A percentile compares a stretch with the other conserved stretches of the same genome.
These are phyloP conservation scores for Hystrix brachyura DNA, from an alignment of 2,113 vertebrate genomes.

Conservation along the genomic window DNA sequence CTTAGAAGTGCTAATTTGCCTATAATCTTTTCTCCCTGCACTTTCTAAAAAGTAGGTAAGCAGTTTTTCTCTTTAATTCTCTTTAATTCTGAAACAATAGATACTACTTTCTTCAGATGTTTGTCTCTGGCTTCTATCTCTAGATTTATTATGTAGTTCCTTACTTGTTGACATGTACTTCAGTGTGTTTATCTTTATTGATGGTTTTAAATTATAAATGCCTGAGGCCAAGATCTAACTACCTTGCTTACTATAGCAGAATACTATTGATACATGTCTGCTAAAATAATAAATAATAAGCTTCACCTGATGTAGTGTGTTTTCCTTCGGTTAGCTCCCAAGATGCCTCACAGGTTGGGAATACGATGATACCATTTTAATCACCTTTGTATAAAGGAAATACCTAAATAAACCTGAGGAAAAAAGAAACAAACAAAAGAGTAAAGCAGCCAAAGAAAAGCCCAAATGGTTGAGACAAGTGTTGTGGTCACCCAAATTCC, in stretches of 20 bases:
- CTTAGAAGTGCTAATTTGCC: background rate
- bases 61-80: constrained; percentile 40
- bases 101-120: constrained; percentile 21
- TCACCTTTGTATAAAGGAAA: background rate
- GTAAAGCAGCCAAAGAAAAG: background rate
- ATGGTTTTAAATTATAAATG: constrained; percentile 74
- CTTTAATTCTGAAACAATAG: constrained; percentile 26
- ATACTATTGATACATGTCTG: background rate
- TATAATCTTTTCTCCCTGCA: background rate
- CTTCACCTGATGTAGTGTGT: background rate
- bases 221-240: constrained; percentile 36
- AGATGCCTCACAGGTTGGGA: background rate
- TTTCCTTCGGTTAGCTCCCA: constrained; percentile 42
- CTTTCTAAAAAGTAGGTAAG: background rate
- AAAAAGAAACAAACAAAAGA: background rate
- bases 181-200: constrained; percentile 62
- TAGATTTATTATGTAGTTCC: constrained; percentile 47
- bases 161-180: constrained; percentile 52
- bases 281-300: constrained; percentile 44
- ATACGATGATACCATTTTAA: background rate
- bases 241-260: constrained; percentile 66
- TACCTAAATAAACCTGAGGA: background rate
- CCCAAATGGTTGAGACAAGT: background rate
- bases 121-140: background rate
- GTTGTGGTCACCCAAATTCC: background rate